Conservation (phyloP, 2,888 invertebrate species). For the Leucophora obtusa region DNA sequence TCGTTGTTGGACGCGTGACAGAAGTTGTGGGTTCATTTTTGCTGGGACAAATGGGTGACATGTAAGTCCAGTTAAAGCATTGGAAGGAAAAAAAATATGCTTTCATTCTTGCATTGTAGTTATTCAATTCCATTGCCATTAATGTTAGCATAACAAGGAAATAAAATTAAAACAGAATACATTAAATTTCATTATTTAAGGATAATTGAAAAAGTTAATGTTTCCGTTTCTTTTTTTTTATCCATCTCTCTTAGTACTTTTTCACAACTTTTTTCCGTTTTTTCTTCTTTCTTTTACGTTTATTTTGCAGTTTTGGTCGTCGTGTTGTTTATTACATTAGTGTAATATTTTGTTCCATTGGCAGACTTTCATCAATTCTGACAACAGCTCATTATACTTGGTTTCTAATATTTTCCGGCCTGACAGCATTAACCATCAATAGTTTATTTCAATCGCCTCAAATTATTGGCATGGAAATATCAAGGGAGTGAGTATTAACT, state of each 20-base stretch:
- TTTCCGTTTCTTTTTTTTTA: slow-evolving; percentile 23
- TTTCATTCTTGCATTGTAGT: slow-evolving; percentile 14
- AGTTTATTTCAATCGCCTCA: slow-evolving; percentile 80
- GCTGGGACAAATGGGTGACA: slow-evolving; percentile 81
- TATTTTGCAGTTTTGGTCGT: slow-evolving; percentile 79
- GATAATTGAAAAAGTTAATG: slow-evolving; percentile 63
- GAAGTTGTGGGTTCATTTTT: slow-evolving; percentile 81
- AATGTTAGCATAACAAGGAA: slow-evolving; percentile 40
- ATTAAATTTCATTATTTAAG: slow-evolving; percentile 59
- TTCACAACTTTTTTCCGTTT: slow-evolving; percentile 47
- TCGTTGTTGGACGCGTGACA: slow-evolving; percentile 80
- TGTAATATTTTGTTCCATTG: slow-evolving; percentile 77
- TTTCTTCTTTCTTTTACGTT: slow-evolving; percentile 45
- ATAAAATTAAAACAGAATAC: slow-evolving; percentile 56
- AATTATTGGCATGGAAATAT: slow-evolving; percentile 81
- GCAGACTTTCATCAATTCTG: slow-evolving; percentile 77
- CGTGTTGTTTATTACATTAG: slow-evolving; percentile 80
- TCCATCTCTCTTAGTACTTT: slow-evolving; percentile 12
- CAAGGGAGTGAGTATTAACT: slow-evolving; percentile 77
- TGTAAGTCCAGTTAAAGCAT: slow-evolving; percentile 76
- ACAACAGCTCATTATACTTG: slow-evolving; percentile 77
- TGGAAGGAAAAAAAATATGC: slow-evolving; percentile 12
- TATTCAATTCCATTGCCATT: slow-evolving; percentile 8
- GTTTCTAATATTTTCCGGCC: slow-evolving; percentile 78
- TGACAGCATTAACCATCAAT: slow-evolving; percentile 79